These are phyloP conservation scores for Betta splendens DNA, from an alignment of 2,797 vertebrate species.

Conservation along the genomic window DNA sequence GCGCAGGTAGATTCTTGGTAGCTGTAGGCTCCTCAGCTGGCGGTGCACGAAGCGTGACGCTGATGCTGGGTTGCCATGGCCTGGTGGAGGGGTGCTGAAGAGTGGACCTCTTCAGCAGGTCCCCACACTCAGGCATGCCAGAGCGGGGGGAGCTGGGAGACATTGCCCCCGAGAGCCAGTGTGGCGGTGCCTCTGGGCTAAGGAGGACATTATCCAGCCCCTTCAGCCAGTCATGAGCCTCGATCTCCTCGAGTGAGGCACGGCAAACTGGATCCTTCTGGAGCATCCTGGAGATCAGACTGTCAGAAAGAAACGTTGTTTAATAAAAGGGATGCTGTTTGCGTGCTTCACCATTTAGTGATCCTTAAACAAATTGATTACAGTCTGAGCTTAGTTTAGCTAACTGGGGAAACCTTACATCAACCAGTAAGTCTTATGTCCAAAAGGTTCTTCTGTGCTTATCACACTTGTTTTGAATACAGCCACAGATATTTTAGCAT, in stretches of 20 bases:
- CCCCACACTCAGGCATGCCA: slow-evolving; percentile 74
- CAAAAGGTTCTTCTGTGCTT: slow-evolving; percentile 40
- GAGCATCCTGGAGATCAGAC: slow-evolving; percentile 89
- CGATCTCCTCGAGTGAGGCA: slow-evolving; percentile 84
- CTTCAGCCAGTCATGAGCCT: slow-evolving; percentile 85
- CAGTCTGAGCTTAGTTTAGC: neutral
- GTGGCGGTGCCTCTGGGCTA: slow-evolving; percentile 81
- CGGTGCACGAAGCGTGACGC: slow-evolving; percentile 72
- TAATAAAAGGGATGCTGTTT: slow-evolving; percentile 16
- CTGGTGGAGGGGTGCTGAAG: slow-evolving; percentile 61
- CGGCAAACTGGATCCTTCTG: slow-evolving; percentile 84
- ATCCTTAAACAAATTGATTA: neutral
- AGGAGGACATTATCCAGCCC: slow-evolving; percentile 84
- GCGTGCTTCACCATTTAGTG: neutral
- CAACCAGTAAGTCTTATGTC: slow-evolving; percentile 10
- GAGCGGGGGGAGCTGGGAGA: slow-evolving; percentile 60
- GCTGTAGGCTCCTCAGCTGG: slow-evolving; percentile 73
- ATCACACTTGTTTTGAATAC: too few relatives aligned
- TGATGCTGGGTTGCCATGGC: slow-evolving; percentile 67
- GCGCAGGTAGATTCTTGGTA: slow-evolving; percentile 78
- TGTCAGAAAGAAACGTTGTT: slow-evolving; percentile 58
- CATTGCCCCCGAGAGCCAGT: slow-evolving; percentile 69
- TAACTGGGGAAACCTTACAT: neutral
- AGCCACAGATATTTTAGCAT: neutral
- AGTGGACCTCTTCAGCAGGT: slow-evolving; percentile 67